phyloP scores from a whole-genome alignment of 2,113 vertebrate species.

The Alces alces region DNA sequence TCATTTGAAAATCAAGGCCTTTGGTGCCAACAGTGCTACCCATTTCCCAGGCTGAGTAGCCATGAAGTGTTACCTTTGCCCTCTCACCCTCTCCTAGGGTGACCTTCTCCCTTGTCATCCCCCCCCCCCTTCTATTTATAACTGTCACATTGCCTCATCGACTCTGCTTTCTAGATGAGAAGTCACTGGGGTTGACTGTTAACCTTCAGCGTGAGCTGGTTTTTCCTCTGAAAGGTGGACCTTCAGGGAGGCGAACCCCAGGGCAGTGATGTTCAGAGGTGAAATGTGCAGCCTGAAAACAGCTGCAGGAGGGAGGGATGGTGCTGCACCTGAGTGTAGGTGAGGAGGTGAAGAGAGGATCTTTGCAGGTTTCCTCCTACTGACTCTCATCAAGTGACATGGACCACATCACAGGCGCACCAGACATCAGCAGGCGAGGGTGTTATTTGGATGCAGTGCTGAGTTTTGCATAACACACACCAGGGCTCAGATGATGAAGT shows the following conservation, averaged over 20 bases:
- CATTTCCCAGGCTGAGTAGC: not conserved
- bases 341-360: not conserved
- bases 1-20: not conserved
- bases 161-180: not conserved
- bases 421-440: not conserved
- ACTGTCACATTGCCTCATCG: not conserved
- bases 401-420: not conserved
- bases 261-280: fast-evolving
- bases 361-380: not conserved
- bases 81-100: not conserved
- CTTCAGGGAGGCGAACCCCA: not conserved
- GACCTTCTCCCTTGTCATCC: not conserved
- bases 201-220: not conserved
- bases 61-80: fast-evolving
- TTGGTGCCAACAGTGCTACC: not conserved
- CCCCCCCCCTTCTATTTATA: not conserved
- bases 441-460: fast-evolving
- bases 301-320: not conserved
- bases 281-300: fast-evolving
- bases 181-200: not conserved
- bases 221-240: not conserved
- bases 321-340: fast-evolving
- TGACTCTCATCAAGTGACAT: fast-evolving
- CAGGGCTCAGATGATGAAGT: not conserved
- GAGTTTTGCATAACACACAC: not conserved